Evolutionary conservation across 2,888 invertebrate genomes (phyloP).

Genomic region (Eupithecia inturbata): DNA sequence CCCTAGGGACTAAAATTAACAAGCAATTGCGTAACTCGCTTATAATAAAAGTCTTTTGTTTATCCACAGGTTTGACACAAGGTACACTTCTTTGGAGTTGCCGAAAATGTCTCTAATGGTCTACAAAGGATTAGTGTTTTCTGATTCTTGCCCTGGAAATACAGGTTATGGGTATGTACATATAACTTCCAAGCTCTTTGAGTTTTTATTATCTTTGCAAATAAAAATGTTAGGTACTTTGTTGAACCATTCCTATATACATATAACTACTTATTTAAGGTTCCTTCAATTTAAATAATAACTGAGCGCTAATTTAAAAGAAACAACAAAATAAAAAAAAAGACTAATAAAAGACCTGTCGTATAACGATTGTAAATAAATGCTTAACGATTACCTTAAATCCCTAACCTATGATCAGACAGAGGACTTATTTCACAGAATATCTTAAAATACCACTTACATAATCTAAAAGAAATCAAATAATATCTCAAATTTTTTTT

Average conservation of each 20-base stretch:
- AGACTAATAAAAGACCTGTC: too few relatives aligned
- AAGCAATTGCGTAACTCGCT: neutral
- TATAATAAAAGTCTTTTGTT: neutral
- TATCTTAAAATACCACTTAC: too few relatives aligned
- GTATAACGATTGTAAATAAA: too few relatives aligned
- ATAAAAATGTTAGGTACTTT: neutral
- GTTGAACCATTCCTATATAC: neutral
- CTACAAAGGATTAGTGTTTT: slow-evolving; percentile 59
- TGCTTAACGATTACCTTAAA: too few relatives aligned
- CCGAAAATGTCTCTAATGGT: slow-evolving; percentile 56
- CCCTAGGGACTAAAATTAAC: neutral
- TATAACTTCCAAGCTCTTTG: neutral
- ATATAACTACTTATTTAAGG: neutral
- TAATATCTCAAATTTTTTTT: too few relatives aligned
- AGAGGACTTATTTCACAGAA: too few relatives aligned
- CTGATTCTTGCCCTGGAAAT: slow-evolving; percentile 66
- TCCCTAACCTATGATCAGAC: too few relatives aligned
- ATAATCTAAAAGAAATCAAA: too few relatives aligned
- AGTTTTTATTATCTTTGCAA: neutral
- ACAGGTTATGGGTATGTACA: slow-evolving; percentile 59
- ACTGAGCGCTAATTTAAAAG: neutral
- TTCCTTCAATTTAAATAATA: neutral
- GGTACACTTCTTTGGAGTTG: slow-evolving; percentile 51
- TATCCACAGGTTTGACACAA: slow-evolving; percentile 60
- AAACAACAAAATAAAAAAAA: too few relatives aligned